These are phyloP conservation scores for Parnassius glacialis DNA, from an alignment of 2,888 invertebrate genomes.

Conservation along the genomic window DNA sequence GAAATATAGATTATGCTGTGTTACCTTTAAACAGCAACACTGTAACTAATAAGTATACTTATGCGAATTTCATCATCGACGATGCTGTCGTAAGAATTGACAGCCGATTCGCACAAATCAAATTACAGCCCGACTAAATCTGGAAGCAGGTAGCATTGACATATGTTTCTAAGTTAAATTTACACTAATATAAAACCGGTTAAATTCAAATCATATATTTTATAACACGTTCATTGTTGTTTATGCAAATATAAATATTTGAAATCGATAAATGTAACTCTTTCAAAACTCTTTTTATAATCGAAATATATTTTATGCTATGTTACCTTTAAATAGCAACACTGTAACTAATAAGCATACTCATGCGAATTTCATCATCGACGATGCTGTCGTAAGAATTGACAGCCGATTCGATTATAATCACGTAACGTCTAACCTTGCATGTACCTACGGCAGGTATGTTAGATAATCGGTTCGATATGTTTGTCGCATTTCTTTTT, in stretches of 20 bases:
- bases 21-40: slow-evolving; percentile 36
- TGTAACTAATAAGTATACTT: slow-evolving; percentile 41
- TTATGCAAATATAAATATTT: neutral
- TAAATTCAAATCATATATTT: slow-evolving; percentile 12
- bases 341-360: slow-evolving; percentile 41
- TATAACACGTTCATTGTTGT: neutral
- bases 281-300: slow-evolving; percentile 12
- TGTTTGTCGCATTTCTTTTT: slow-evolving; percentile 37
- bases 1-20: slow-evolving; percentile 27
- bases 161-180: neutral
- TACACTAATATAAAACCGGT: slow-evolving; percentile 1
- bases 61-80: slow-evolving; percentile 41
- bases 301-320: slow-evolving; percentile 27
- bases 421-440: slow-evolving; percentile 58
- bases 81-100: slow-evolving; percentile 44
- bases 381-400: slow-evolving; percentile 42
- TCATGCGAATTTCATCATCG: slow-evolving; percentile 42
- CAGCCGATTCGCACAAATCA: slow-evolving; percentile 34
- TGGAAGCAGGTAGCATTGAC: no score
- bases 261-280: slow-evolving; percentile 15
- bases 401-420: slow-evolving; percentile 43
- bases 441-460: slow-evolving; percentile 39
- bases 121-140: no score
- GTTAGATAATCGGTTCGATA: slow-evolving; percentile 38
- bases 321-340: slow-evolving; percentile 35